phyloP scores from a whole-genome alignment of 2,888 invertebrate species.

The Callyntrura sp. region DNA sequence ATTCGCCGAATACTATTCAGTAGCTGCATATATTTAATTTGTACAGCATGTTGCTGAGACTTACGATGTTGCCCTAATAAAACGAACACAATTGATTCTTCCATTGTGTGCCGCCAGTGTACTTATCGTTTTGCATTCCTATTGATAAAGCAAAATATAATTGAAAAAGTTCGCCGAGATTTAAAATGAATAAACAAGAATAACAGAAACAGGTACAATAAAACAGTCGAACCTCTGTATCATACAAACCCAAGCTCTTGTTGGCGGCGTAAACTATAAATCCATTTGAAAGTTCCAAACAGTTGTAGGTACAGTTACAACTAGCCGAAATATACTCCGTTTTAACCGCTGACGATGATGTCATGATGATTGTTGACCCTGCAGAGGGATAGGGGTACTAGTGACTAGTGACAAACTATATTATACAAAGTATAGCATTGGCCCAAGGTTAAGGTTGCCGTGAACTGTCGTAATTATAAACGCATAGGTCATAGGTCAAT shows the following conservation, averaged over 20 bases:
- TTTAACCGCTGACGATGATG: conserved; percentile 63
- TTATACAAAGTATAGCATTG: too few relatives aligned
- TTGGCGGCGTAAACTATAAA: conserved; percentile 80
- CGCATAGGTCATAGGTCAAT: too few relatives aligned
- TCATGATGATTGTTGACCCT: too few relatives aligned
- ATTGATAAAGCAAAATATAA: conserved; percentile 84
- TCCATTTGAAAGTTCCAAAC: conserved; percentile 77
- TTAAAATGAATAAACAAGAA: too few relatives aligned
- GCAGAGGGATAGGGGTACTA: too few relatives aligned
- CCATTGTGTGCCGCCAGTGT: conserved; percentile 89
- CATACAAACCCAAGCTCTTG: conserved; percentile 80
- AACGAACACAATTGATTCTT: conserved; percentile 91
- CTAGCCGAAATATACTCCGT: conserved; percentile 81
- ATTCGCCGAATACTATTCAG: too few relatives aligned
- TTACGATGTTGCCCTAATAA: conserved; percentile 86
- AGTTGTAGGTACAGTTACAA: conserved; percentile 83
- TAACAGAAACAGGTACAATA: too few relatives aligned
- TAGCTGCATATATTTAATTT: not conserved
- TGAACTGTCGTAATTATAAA: too few relatives aligned
- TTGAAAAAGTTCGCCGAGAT: conserved; percentile 35
- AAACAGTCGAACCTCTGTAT: conserved; percentile 81
- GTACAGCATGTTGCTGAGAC: not conserved
- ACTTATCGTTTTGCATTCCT: conserved; percentile 87
- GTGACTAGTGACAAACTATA: too few relatives aligned
- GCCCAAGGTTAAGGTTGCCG: too few relatives aligned